Evolutionary conservation across 1,140 invertebrate genomes (phyloP), one percentile per base, ranked within the genome.

Genomic region (Parapsyche elsis): DNA sequence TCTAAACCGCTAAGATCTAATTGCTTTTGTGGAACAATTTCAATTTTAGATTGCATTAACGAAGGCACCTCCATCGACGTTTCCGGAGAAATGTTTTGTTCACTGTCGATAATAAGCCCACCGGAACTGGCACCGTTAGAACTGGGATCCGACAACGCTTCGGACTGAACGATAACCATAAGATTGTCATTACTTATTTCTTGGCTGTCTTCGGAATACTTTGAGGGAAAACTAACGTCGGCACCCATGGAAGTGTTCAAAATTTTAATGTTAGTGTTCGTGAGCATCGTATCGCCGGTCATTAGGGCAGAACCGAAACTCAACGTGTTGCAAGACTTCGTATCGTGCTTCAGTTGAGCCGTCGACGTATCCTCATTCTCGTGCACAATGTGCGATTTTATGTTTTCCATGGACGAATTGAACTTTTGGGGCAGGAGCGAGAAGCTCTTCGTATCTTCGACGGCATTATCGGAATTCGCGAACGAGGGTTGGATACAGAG

Each of bases 1-100:
- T 96, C 94, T 49, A 96, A 85, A 0, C 95, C 95, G 83, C 94
- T 95, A 0, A 95, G 86, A 85, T 95, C 94, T 0, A 92, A 91
- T 0, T 86, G 86, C 70, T 78, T 84, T 83, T 84, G 89, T 80
- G 0, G 86, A 85, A 83, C 86, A 26, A 38, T 10, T 53, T 76
- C 67, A 16, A 7, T 24, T 59, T 70, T 70, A 10, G 26, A 9
- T 30, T 57, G 67, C 61, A 84, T 67, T 81, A 83, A 84, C 5
- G 83, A 64, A 9, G 79, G 10, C 5, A 80, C 61, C 71, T 74
- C 38, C 70, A 70, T 76, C 7, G 67, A 78, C 45, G 81, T 81
- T 1, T 85, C 75, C 2, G 87, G 84, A 0, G 86, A 86, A n/a
- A 84, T 83, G 44, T 84, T 86, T 5, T 76, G 84, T 7, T 73